Conservation (phyloP, 2,113 vertebrate species). For the Bubo blakistoni region DNA sequence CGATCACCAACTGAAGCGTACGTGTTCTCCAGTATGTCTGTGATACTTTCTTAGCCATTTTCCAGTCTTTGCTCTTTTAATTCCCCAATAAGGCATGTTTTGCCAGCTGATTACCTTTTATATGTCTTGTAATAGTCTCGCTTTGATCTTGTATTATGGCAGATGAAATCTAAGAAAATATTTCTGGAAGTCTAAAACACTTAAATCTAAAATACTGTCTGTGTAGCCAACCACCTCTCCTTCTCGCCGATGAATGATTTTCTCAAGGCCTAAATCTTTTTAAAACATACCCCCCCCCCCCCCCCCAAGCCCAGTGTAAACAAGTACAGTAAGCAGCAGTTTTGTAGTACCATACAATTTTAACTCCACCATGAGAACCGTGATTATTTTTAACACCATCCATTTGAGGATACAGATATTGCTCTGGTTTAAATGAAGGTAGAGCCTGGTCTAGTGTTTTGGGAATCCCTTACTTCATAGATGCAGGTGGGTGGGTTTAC, state of each 20-base stretch:
- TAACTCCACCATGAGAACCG: accelerated
- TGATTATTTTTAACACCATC: not conserved
- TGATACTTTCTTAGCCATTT: not conserved
- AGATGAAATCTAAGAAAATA: not conserved
- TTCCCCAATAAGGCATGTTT: not conserved
- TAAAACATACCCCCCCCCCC: not conserved
- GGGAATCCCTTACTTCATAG: not conserved
- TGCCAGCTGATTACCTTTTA: not conserved
- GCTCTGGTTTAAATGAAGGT: not conserved
- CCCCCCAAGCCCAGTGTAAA: not conserved
- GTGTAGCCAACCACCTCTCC: not conserved
- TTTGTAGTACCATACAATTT: not conserved
- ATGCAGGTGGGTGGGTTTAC: not conserved
- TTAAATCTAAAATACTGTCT: not conserved
- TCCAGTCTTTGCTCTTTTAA: not conserved
- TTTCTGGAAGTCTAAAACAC: not conserved
- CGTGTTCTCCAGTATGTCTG: accelerated
- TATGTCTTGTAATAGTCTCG: not conserved
- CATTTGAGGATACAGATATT: not conserved
- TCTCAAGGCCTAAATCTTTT: not conserved
- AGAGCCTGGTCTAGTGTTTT: too few species aligned
- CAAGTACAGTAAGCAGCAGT: not conserved
- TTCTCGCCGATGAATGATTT: not conserved
- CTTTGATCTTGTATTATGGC: not conserved
- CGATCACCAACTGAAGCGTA: not conserved